A percentile compares a stretch with the other conserved stretches of the same genome.
phyloP scores from a whole-genome alignment of 2,888 invertebrate species.

The Cecidostiba fungosa region DNA sequence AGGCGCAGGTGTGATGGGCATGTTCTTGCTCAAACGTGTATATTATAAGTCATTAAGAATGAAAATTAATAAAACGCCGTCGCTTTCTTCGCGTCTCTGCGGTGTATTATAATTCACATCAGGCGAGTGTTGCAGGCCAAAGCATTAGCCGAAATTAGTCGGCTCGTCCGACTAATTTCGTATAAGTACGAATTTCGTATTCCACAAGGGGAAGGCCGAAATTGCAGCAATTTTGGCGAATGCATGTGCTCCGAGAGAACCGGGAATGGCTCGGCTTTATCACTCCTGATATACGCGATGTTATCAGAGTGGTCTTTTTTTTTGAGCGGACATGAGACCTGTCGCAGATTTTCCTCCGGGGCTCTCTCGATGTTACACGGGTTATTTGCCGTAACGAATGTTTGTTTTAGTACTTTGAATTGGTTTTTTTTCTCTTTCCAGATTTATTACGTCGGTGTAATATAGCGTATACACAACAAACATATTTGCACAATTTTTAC shows the following conservation, averaged over 20 bases:
- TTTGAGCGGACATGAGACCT: neutral
- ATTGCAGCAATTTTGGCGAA: constrained; percentile 31
- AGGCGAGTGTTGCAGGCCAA: too few relatives aligned
- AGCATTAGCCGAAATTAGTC: too few relatives aligned
- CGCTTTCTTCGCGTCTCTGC: neutral
- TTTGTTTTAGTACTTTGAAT: neutral
- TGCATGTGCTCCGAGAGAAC: neutral
- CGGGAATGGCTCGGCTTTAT: constrained; percentile 23
- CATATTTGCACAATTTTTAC: too few relatives aligned
- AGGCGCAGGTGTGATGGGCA: neutral
- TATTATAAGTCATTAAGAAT: too few relatives aligned
- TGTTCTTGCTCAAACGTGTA: too few relatives aligned
- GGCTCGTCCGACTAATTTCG: neutral
- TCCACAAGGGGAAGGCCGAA: neutral
- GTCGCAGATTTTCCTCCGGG: neutral
- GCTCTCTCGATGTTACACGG: neutral
- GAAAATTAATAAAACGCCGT: neutral
- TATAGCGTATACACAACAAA: too few relatives aligned
- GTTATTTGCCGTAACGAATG: neutral
- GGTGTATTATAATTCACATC: neutral
- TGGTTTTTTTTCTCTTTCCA: neutral
- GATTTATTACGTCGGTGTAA: too few relatives aligned
- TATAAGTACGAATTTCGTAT: too few relatives aligned
- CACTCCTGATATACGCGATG: neutral
- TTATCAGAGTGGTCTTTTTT: neutral